phyloP scores from a whole-genome alignment of 2,113 vertebrate species.

The Indicator indicator region DNA sequence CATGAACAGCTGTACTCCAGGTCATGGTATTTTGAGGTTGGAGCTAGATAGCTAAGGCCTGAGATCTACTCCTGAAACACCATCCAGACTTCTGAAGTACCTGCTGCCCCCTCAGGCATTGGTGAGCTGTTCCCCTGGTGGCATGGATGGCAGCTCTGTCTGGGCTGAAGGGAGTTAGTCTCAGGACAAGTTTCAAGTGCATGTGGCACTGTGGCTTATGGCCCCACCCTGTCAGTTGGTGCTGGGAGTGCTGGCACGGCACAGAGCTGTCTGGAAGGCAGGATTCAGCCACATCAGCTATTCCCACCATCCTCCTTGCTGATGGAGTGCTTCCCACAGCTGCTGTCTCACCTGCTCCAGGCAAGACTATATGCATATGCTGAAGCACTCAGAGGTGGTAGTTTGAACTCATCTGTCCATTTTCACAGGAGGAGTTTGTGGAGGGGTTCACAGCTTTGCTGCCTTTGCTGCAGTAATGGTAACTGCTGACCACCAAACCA shows the following conservation, averaged over 20 bases:
- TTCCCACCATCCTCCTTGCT: background rate
- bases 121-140: accelerated
- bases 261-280: background rate
- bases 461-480: accelerated
- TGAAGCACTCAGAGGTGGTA: background rate
- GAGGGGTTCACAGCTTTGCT: background rate
- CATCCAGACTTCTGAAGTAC: background rate
- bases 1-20: background rate
- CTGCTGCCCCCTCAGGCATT: background rate
- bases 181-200: background rate
- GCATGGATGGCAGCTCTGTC: background rate
- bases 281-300: background rate
- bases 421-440: background rate
- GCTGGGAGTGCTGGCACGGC: background rate
- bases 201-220: accelerated
- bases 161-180: accelerated
- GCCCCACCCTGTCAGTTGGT: accelerated
- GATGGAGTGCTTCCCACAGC: background rate
- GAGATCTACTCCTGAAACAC: background rate
- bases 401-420: background rate
- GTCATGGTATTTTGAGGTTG: background rate
- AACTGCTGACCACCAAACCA: background rate
- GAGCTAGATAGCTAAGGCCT: background rate
- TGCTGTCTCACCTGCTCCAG: background rate
- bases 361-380: accelerated